phyloP scores from a whole-genome alignment of 2,888 invertebrate genomes.

The Papilio protenor region DNA sequence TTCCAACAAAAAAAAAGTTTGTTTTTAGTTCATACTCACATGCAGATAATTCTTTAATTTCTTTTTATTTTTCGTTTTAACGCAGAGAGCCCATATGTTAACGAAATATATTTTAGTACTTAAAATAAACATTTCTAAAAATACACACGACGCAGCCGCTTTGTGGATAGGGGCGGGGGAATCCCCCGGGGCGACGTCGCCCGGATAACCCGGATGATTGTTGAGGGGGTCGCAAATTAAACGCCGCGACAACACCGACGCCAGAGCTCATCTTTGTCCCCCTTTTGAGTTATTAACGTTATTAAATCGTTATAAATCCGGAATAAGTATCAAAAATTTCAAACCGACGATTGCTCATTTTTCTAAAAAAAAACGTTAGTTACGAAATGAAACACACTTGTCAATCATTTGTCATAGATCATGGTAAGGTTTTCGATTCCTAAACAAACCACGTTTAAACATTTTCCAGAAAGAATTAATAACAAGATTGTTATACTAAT shows the following conservation, averaged over 20 bases:
- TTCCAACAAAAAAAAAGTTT: too few relatives aligned
- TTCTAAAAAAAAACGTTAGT: background rate
- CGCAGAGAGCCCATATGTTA: background rate
- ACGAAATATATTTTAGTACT: constrained; percentile 1
- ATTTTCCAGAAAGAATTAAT: too few relatives aligned
- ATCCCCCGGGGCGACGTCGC: constrained; percentile 42
- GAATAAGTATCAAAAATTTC: background rate
- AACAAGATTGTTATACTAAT: too few relatives aligned
- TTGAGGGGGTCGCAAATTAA: constrained; percentile 50
- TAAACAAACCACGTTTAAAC: too few relatives aligned
- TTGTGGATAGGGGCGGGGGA: constrained; percentile 25
- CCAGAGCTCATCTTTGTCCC: constrained; percentile 31
- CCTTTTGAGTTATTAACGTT: constrained; percentile 16
- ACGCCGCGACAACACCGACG: constrained; percentile 45
- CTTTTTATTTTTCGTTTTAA: background rate
- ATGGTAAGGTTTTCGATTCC: too few relatives aligned
- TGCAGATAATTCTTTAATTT: too few relatives aligned
- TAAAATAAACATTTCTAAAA: constrained; percentile 33
- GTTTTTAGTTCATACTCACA: too few relatives aligned
- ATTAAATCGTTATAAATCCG: constrained; percentile 21
- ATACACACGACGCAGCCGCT: background rate
- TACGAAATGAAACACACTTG: background rate
- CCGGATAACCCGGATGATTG: constrained; percentile 44
- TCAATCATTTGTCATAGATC: background rate
- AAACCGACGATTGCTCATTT: background rate